phyloP scores from a whole-genome alignment of 35 echinoderm and acorn worm genomes.

The Anneissia japonica region DNA sequence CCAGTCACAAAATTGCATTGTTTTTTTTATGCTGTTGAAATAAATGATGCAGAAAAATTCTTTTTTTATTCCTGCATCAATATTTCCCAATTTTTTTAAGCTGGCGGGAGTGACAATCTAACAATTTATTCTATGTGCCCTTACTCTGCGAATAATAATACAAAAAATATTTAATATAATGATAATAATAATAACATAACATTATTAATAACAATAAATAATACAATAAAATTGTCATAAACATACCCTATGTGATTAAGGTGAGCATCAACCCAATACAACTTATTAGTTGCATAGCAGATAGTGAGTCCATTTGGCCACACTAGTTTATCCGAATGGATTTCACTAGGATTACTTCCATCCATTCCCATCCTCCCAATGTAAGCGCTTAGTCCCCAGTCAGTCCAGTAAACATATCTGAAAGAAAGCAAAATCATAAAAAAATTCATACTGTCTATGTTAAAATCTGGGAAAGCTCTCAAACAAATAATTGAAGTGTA shows the following conservation, averaged over 20 bases:
- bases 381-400: constrained; percentile 55
- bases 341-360: constrained; percentile 33
- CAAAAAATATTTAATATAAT: not conserved
- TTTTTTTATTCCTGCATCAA: not conserved
- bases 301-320: constrained; percentile 90
- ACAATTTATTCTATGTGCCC: not conserved
- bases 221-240: not conserved
- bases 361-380: constrained; percentile 84
- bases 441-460: no score
- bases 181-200: not conserved
- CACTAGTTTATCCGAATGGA: constrained; percentile 46
- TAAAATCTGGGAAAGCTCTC: no score
- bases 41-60: no score
- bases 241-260: constrained; percentile 85
- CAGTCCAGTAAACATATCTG: constrained; percentile 53
- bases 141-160: not conserved
- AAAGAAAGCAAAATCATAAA: constrained; percentile 14
- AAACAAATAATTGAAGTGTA: no score
- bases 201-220: not conserved
- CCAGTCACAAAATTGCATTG: no score
- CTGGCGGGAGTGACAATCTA: not conserved
- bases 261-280: constrained; percentile 97
- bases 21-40: no score
- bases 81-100: not conserved
- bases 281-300: constrained; percentile 54